A percentile compares a stretch with the other conserved stretches of the same genome.
Conservation (phyloP, 2,113 vertebrate genomes). For the Chaetops frenatus region DNA sequence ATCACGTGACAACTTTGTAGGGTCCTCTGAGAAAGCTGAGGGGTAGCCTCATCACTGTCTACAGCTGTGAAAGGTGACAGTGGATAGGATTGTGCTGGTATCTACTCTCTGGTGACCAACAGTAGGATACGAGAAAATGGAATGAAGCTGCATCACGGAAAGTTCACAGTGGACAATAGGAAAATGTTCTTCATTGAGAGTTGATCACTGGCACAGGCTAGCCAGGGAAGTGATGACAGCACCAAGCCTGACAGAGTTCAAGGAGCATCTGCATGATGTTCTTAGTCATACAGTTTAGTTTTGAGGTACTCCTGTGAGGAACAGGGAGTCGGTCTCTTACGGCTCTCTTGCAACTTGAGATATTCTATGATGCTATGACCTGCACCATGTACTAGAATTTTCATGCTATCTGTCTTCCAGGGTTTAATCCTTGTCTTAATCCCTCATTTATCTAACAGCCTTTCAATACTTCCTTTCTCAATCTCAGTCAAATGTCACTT, state of each 20-base stretch:
- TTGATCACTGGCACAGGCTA: accelerated
- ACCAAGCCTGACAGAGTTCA: neutral
- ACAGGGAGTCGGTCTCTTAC: neutral
- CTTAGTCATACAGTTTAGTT: accelerated
- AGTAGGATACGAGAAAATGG: neutral
- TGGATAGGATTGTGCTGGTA: neutral
- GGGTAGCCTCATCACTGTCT: neutral
- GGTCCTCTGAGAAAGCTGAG: neutral
- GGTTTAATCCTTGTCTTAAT: neutral
- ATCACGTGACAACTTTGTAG: neutral
- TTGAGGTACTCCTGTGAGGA: neutral
- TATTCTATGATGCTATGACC: neutral
- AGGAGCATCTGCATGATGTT: neutral
- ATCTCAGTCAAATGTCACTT: neutral
- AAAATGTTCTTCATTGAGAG: neutral
- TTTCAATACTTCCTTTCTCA: neutral
- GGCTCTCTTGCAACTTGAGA: neutral
- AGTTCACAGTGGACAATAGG: neutral
- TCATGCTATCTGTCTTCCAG: neutral
- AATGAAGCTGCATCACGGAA: neutral
- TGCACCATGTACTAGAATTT: neutral
- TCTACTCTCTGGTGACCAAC: neutral
- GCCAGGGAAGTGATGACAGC: neutral
- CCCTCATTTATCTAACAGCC: neutral
- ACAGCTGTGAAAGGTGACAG: neutral